phyloP scores from a whole-genome alignment of 2,113 vertebrate species.

The Esox niger region DNA sequence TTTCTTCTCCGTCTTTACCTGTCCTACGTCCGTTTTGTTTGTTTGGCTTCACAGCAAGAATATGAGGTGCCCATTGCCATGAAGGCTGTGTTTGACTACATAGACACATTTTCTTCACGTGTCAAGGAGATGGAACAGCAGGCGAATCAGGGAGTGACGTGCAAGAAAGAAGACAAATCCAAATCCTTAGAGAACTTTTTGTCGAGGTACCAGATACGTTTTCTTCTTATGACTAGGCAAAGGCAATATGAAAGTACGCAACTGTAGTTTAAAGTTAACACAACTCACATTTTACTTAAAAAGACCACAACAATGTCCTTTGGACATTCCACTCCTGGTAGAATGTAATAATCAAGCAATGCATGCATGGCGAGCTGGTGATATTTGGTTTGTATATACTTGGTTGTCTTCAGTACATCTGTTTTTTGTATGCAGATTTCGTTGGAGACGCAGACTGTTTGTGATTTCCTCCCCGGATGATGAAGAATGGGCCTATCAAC shows the following conservation, averaged over 20 bases:
- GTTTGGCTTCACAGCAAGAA: constrained; percentile 76
- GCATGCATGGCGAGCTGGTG: not conserved
- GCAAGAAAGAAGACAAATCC: constrained; percentile 84
- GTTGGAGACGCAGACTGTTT: constrained; percentile 84
- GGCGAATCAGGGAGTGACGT: constrained; percentile 79
- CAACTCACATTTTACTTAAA: not conserved
- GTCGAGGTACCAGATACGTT: constrained; percentile 71
- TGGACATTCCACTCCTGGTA: not conserved
- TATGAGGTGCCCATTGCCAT: constrained; percentile 89
- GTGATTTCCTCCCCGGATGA: constrained; percentile 83
- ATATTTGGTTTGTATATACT: not conserved
- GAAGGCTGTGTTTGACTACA: constrained; percentile 85
- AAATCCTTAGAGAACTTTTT: constrained; percentile 85
- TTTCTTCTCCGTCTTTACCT: no score
- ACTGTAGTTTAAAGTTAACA: not conserved
- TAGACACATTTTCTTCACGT: constrained; percentile 84
- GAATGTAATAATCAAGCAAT: not conserved
- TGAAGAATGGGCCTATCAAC: constrained; percentile 88
- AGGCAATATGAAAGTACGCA: not conserved
- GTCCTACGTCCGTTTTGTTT: not conserved
- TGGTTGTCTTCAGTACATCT: not conserved
- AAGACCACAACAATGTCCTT: not conserved
- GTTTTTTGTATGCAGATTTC: constrained; percentile 70
- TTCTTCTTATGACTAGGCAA: no score
- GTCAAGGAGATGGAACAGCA: constrained; percentile 89